These are phyloP conservation scores for Corythornis cristatus DNA, from an alignment of 2,113 vertebrate genomes.

Conservation along the genomic window DNA sequence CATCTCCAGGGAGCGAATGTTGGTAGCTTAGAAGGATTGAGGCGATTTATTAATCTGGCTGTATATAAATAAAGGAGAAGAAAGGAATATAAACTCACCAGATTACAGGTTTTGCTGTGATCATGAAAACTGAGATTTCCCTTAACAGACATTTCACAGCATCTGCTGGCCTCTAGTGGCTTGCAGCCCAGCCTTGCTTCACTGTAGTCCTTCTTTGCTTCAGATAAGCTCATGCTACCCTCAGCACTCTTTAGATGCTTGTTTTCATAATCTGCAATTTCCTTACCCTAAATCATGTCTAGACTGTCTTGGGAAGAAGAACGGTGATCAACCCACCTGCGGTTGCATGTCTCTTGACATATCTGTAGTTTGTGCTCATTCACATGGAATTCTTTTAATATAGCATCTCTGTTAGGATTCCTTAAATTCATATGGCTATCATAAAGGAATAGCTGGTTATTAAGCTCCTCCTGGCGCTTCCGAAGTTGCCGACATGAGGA, in stretches of 20 bases:
- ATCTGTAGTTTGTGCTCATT: constrained; percentile 82
- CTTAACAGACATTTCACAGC: not conserved
- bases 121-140: not conserved
- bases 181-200: not conserved
- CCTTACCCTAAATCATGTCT: not conserved
- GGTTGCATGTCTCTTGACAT: constrained; percentile 80
- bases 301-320: not conserved
- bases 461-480: constrained; percentile 83
- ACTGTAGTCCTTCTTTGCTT: not conserved
- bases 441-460: constrained; percentile 85
- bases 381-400: constrained; percentile 79
- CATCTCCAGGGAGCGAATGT: not conserved
- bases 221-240: not conserved
- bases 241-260: not conserved
- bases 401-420: constrained; percentile 75
- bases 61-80: not conserved
- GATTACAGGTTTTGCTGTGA: not conserved
- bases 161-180: constrained; percentile 61
- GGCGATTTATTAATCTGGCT: not conserved
- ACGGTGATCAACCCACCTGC: constrained; percentile 69
- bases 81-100: not conserved
- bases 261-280: not conserved
- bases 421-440: constrained; percentile 84
- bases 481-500: constrained; percentile 89
- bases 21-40: not conserved